These are phyloP conservation scores for Poicephalus meyeri DNA, from an alignment of 2,113 vertebrate species.

Conservation along the genomic window DNA sequence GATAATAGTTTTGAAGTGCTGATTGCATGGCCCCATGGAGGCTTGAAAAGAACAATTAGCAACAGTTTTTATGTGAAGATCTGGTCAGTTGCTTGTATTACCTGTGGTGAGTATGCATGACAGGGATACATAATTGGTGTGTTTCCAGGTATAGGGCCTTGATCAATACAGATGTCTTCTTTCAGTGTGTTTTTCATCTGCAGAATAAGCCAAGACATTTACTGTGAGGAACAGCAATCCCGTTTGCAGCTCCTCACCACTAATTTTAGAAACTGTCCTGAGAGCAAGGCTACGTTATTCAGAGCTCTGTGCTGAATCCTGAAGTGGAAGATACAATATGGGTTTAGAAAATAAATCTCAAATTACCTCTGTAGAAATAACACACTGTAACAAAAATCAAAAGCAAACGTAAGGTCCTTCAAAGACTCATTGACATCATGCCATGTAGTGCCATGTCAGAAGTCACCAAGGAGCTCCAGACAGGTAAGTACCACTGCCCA, in stretches of 20 bases:
- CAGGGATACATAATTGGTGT: not conserved
- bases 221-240: not conserved
- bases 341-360: not conserved
- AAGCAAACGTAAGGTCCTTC: not conserved
- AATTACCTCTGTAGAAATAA: not conserved
- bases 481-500: not conserved
- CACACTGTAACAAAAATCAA: not conserved
- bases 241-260: not conserved
- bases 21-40: not conserved
- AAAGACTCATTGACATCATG: fast-evolving
- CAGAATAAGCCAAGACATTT: not conserved
- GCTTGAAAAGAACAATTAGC: not conserved
- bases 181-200: slow-evolving; percentile 60
- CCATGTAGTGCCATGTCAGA: not conserved
- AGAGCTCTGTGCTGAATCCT: not conserved
- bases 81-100: not conserved
- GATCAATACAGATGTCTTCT: slow-evolving; percentile 26
- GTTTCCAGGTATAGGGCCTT: not conserved
- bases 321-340: not conserved
- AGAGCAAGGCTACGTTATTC: not conserved
- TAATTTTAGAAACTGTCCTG: not conserved
- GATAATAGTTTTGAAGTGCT: not conserved
- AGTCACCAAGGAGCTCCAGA: not conserved
- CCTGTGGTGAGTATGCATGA: not conserved
- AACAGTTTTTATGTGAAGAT: not conserved